Percentiles rank a stretch among this genome's conserved stretches.
These are phyloP conservation scores for Grantiella picta DNA, from an alignment of 2,113 vertebrate genomes.

Conservation along the genomic window DNA sequence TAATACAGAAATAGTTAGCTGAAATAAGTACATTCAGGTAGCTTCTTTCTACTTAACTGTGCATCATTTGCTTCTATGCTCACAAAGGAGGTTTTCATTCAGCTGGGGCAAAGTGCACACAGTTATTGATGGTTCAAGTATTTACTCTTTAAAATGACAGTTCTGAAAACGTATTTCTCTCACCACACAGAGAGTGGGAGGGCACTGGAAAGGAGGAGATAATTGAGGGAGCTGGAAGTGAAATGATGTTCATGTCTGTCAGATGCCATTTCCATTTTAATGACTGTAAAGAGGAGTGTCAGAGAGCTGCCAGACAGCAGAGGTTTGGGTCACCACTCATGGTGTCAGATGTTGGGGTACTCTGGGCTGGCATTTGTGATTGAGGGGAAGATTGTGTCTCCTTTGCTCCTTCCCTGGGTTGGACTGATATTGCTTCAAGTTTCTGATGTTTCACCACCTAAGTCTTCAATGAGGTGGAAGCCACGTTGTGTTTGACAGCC, in stretches of 20 bases:
- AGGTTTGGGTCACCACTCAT: background rate
- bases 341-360: background rate
- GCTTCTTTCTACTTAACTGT: slow-evolving; percentile 30
- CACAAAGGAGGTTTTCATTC: slow-evolving; percentile 44
- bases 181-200: background rate
- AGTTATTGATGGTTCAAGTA: slow-evolving; percentile 58
- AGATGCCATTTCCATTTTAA: slow-evolving; percentile 9
- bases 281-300: background rate
- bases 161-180: slow-evolving; percentile 39
- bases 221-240: slow-evolving; percentile 12
- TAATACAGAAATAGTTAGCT: slow-evolving; percentile 49
- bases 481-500: background rate
- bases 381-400: background rate
- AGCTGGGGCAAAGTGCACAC: background rate
- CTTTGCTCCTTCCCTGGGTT: background rate
- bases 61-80: background rate
- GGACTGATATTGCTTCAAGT: background rate
- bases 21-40: slow-evolving; percentile 56
- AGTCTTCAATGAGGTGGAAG: background rate
- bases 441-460: background rate
- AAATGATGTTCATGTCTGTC: background rate
- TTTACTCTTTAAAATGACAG: slow-evolving; percentile 43
- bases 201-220: background rate
- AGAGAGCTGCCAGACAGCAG: background rate
- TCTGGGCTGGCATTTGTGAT: background rate